Percentiles rank a stretch among this genome's conserved stretches.
phyloP scores from a whole-genome alignment of 2,113 vertebrate species.

The Tetrao urogallus region DNA sequence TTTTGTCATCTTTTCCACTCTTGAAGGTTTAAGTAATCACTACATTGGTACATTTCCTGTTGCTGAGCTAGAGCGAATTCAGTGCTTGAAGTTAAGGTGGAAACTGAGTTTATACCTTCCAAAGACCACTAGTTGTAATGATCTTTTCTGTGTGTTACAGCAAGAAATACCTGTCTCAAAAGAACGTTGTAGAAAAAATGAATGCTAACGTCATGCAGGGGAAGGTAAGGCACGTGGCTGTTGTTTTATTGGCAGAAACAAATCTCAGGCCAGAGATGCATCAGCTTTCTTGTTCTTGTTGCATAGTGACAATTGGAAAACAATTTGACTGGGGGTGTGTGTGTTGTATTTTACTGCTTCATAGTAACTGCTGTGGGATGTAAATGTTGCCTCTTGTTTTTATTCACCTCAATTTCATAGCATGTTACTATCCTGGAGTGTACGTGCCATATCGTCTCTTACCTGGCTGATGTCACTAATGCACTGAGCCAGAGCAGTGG shows the following conservation, averaged over 20 bases:
- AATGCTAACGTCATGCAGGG: slow-evolving; percentile 94
- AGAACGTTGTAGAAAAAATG: slow-evolving; percentile 99
- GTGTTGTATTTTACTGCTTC: accelerated
- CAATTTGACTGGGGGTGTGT: accelerated
- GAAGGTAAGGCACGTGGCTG: slow-evolving; percentile 82
- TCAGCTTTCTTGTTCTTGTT: neutral
- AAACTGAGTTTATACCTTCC: neutral
- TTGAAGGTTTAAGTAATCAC: neutral
- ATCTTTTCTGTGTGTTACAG: slow-evolving; percentile 71
- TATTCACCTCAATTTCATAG: slow-evolving; percentile 64
- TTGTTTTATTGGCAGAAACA: neutral
- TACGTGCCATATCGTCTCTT: slow-evolving; percentile 95
- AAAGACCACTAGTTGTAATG: neutral
- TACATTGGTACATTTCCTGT: neutral
- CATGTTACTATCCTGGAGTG: slow-evolving; percentile 95
- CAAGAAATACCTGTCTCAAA: slow-evolving; percentile 98
- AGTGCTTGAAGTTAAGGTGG: neutral
- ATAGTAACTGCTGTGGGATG: accelerated
- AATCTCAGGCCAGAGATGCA: too few relatives aligned
- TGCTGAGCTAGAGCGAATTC: neutral
- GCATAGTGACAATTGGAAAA: neutral
- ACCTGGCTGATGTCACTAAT: slow-evolving; percentile 96
- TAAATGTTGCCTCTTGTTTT: neutral
- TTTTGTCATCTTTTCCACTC: neutral
- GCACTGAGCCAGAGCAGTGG: slow-evolving; percentile 90